phyloP scores from a whole-genome alignment of 2,888 invertebrate genomes.

The Atethmia centrago region DNA sequence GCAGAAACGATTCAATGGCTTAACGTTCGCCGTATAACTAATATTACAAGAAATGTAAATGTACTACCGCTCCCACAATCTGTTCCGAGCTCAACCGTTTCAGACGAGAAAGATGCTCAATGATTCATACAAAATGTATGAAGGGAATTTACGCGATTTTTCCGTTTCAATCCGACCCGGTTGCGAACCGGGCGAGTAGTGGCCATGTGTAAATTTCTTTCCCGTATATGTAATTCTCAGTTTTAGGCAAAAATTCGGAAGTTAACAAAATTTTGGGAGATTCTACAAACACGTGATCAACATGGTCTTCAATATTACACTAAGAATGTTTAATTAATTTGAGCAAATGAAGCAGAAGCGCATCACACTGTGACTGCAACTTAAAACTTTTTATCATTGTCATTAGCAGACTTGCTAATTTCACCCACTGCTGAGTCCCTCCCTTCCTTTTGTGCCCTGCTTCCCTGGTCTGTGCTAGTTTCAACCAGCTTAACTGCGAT shows the following conservation, averaged over 20 bases:
- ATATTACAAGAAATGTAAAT: conserved; percentile 47
- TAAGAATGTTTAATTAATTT: neutral
- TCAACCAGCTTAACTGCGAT: neutral
- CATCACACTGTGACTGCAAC: neutral
- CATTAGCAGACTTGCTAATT: neutral
- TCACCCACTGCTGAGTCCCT: neutral
- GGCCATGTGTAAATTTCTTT: conserved; percentile 42
- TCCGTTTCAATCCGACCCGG: conserved; percentile 60
- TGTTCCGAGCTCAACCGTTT: conserved; percentile 45
- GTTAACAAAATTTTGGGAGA: neutral
- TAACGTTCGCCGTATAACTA: conserved; percentile 22
- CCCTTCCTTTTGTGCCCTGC: no score
- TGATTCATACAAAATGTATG: conserved; percentile 70
- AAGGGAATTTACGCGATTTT: conserved; percentile 61
- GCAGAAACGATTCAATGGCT: conserved; percentile 7
- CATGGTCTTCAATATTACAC: neutral
- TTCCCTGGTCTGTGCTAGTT: neutral
- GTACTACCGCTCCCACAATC: conserved; percentile 46
- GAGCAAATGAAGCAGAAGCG: no score
- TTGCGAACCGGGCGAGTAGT: conserved; percentile 14
- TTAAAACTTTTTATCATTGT: neutral
- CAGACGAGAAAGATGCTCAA: conserved; percentile 53
- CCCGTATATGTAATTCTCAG: conserved; percentile 13
- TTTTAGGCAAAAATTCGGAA: neutral
- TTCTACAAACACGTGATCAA: neutral